Conservation (phyloP, 2,113 vertebrate species). For the Myiopsitta monachus region DNA sequence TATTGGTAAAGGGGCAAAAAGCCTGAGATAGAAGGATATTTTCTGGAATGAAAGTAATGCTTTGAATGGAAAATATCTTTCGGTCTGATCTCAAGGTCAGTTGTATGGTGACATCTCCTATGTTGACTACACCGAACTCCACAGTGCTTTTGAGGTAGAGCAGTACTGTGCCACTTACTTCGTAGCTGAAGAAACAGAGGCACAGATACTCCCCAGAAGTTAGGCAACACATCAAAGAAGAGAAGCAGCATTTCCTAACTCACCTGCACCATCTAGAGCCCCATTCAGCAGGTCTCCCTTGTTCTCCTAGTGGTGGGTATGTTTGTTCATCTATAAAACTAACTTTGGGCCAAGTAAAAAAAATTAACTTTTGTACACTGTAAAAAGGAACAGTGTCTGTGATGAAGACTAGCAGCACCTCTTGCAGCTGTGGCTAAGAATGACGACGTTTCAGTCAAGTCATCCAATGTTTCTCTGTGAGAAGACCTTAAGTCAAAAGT, state of each 20-base stretch:
- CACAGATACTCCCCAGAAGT: neutral
- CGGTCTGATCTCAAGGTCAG: neutral
- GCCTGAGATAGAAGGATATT: neutral
- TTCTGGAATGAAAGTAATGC: neutral
- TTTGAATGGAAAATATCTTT: neutral
- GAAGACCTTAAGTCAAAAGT: neutral
- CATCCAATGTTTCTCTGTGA: neutral
- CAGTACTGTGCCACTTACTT: neutral
- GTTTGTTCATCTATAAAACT: neutral
- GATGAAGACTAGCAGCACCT: neutral
- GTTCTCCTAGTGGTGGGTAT: neutral
- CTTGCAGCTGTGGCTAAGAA: neutral
- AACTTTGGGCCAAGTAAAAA: neutral
- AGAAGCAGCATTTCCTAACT: conserved; percentile 14
- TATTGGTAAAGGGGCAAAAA: neutral
- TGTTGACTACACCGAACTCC: neutral
- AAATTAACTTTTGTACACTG: neutral
- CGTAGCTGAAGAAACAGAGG: neutral
- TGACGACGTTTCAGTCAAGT: accelerated
- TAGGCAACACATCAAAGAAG: neutral
- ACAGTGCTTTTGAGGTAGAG: neutral
- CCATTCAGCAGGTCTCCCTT: neutral
- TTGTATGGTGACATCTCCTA: neutral
- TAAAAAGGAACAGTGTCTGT: neutral
- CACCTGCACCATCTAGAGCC: conserved; percentile 58